phyloP scores from a whole-genome alignment of 2,113 vertebrate genomes.

The Paramormyrops kingsleyae region DNA sequence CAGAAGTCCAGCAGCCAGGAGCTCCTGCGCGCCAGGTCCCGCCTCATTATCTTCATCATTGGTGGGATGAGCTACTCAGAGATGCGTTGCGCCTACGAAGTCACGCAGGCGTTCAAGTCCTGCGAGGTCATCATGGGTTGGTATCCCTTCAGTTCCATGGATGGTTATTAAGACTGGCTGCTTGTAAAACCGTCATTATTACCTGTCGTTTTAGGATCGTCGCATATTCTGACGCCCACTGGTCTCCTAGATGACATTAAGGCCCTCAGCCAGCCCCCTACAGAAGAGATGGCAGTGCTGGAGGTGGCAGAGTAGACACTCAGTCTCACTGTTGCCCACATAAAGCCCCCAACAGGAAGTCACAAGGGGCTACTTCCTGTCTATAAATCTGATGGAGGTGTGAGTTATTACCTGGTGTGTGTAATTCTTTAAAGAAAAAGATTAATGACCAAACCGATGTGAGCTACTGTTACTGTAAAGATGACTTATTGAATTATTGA shows the following conservation, averaged over 20 bases:
- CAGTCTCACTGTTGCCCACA: neutral
- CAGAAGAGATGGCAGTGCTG: slow-evolving; percentile 68
- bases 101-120: slow-evolving; percentile 74
- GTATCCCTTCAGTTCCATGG: slow-evolving; percentile 27
- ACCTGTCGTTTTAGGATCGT: slow-evolving; percentile 70
- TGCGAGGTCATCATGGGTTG: slow-evolving; percentile 91
- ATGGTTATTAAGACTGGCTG: neutral
- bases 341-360: neutral
- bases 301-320: slow-evolving; percentile 29
- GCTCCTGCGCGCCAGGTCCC: slow-evolving; percentile 67
- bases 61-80: slow-evolving; percentile 87
- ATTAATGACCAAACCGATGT: neutral
- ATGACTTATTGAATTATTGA: neutral
- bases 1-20: slow-evolving; percentile 55
- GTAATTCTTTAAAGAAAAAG: neutral
- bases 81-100: slow-evolving; percentile 88
- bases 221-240: slow-evolving; percentile 83
- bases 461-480: neutral
- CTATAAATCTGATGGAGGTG: neutral
- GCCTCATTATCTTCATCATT: slow-evolving; percentile 62
- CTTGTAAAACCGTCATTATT: neutral
- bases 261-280: slow-evolving; percentile 72
- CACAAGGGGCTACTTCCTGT: neutral
- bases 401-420: neutral
- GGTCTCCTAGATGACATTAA: slow-evolving; percentile 84